A percentile compares a stretch with the other conserved stretches of the same genome.
Conservation (phyloP, 92 coral and sea anemone genomes). For the Phenganax stokvisi region DNA sequence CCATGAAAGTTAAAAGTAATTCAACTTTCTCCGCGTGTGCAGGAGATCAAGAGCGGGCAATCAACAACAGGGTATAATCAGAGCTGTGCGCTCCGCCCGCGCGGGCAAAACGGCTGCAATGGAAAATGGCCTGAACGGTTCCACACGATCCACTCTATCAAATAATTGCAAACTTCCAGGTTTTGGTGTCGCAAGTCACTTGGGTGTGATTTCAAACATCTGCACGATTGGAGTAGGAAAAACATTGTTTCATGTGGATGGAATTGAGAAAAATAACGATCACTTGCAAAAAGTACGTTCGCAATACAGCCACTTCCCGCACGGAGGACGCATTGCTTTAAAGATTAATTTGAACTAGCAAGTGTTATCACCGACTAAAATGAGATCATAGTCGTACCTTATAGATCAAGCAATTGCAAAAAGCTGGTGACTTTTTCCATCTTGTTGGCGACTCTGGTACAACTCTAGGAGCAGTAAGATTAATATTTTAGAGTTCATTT, state of each 20-base stretch:
- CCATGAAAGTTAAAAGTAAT: no score
- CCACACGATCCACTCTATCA: no score
- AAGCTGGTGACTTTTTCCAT: constrained; percentile 68
- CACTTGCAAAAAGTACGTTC: constrained; percentile 61
- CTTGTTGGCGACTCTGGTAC: constrained; percentile 68
- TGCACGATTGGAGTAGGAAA: constrained; percentile 96
- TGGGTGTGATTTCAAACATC: constrained; percentile 76
- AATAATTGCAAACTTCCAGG: constrained; percentile 41
- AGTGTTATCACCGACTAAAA: background rate
- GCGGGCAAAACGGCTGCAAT: no score
- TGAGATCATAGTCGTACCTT: background rate
- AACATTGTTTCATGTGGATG: constrained; percentile 81
- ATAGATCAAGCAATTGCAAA: constrained; percentile 43
- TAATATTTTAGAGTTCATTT: background rate
- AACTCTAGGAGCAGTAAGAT: constrained; percentile 73
- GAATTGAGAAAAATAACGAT: constrained; percentile 59
- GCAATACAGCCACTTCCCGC: background rate
- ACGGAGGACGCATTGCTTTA: background rate
- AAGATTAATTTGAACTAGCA: background rate
- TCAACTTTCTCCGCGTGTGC: no score
- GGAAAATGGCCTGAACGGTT: no score
- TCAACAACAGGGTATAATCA: no score
- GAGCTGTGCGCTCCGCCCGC: no score
- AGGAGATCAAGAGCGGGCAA: no score
- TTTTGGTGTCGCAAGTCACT: constrained; percentile 92